phyloP scores from a whole-genome alignment of 2,113 vertebrate genomes.

The Percopsis transmontana region DNA sequence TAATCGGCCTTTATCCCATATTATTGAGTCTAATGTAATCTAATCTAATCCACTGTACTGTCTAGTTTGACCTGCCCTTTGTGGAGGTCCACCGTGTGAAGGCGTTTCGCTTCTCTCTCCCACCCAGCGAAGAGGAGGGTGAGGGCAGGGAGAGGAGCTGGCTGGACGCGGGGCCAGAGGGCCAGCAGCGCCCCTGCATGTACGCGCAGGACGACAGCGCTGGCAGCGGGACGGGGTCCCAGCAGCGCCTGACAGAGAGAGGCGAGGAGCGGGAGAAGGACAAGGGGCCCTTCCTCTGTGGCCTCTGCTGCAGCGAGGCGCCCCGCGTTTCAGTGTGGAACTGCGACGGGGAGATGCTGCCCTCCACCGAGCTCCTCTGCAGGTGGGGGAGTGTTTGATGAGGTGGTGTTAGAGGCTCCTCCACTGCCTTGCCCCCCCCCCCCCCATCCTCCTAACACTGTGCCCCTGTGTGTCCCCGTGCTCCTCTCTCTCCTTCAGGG shows the following conservation, averaged over 20 bases:
- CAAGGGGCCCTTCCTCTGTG: constrained; percentile 49
- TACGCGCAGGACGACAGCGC: constrained; percentile 9
- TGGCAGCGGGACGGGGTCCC: constrained; percentile 51
- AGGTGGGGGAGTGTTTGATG: constrained; percentile 55
- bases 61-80: constrained; percentile 83
- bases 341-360: constrained; percentile 82
- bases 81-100: constrained; percentile 83
- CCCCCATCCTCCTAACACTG: background rate
- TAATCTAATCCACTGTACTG: background rate
- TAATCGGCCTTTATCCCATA: no score
- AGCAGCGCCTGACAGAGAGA: constrained; percentile 50
- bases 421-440: no score
- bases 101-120: constrained; percentile 74
- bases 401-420: background rate
- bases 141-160: constrained; percentile 15
- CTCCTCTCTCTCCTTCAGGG: constrained; percentile 51
- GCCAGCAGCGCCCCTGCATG: constrained; percentile 18
- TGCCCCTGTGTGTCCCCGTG: background rate
- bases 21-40: no score
- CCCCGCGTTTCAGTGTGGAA: constrained; percentile 78
- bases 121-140: constrained; percentile 47
- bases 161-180: background rate
- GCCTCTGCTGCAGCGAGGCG: constrained; percentile 63
- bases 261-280: constrained; percentile 3
- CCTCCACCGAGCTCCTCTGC: constrained; percentile 70